Base-by-base conservation (phyloP, 2,888 invertebrate species). In the Ischnus inquisitorius region DNA sequence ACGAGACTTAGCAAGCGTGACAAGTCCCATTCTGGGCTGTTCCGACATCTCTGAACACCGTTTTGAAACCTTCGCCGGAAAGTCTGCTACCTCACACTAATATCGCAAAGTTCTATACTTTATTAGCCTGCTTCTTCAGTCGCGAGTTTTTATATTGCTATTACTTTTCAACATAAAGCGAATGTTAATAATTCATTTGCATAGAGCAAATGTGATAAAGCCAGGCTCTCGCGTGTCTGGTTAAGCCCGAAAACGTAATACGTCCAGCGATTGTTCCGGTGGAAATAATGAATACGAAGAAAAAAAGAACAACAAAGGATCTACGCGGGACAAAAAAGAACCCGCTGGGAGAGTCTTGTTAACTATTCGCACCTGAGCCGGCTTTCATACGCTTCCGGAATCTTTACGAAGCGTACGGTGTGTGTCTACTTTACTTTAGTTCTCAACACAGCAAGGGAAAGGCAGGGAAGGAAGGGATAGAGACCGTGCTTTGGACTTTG, bases 351-450 rank as follows among this genome's bases (percentile, higher is more conserved):
- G 60, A 72, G 57, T 72, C 72, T 57, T 60, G 72, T 60, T 74
- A 74, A 62, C 74, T 74, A 62, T 46, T 43, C 3, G 28, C 74
- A 74, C 74, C 74, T 74, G 74, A 72, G 74, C 28, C 74, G 14
- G 74, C 46, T 74, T 60, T 19, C 34, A 74, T 43, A 46, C 74
- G 60, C 60, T 60, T 34, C 62, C 62, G 28, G 62, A 74, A 74
- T 74, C 74, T 74, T 62, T 62, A 19, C 46, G 46, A 62, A 74
- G 46, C 46, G 46, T 48, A 72, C 22, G n/a, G 48, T 48, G 51
- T 71, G n/a, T 71, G 41, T 57, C 57, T 25, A 57, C 19, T 16
- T 51, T 57, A 72, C 60, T 72, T 43, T 41, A 43, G 16, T 69
- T 34, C 57, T 51, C 54, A 19, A 54, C 54, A 54, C 22, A 22